These are phyloP conservation scores for Apteryx owenii DNA, from an alignment of 2,113 vertebrate genomes.

Conservation along the genomic window DNA sequence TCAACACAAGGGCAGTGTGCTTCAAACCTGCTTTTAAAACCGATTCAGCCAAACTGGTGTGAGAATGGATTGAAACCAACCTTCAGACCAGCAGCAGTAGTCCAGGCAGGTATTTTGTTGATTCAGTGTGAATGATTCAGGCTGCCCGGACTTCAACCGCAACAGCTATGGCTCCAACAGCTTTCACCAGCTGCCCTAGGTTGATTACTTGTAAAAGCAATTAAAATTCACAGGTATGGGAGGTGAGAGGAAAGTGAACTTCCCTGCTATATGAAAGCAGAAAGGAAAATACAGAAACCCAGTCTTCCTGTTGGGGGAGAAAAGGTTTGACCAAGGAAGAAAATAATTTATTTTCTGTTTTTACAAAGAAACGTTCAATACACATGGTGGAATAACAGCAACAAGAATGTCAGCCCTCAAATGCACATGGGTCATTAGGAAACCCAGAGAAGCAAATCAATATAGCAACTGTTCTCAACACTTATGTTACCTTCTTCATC, in stretches of 20 bases:
- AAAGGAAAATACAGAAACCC: not conserved
- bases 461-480: not conserved
- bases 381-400: not conserved
- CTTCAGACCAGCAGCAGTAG: not conserved
- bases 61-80: not conserved
- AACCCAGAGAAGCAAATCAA: not conserved
- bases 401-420: not conserved
- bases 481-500: not conserved
- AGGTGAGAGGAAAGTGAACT: fast-evolving
- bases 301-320: not conserved
- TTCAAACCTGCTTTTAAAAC: not conserved
- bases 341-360: not conserved
- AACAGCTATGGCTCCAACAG: not conserved
- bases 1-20: not conserved
- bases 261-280: not conserved
- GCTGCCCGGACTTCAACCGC: not conserved
- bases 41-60: not conserved
- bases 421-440: not conserved
- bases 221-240: not conserved
- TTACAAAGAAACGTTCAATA: not conserved
- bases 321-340: not conserved
- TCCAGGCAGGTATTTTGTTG: not conserved
- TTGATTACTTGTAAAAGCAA: not conserved
- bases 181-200: not conserved
- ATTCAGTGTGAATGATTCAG: not conserved